Evolutionary conservation across 2,113 vertebrate genomes (phyloP), one percentile per base, ranked within the genome.

Genomic region (Rhea pennata): DNA sequence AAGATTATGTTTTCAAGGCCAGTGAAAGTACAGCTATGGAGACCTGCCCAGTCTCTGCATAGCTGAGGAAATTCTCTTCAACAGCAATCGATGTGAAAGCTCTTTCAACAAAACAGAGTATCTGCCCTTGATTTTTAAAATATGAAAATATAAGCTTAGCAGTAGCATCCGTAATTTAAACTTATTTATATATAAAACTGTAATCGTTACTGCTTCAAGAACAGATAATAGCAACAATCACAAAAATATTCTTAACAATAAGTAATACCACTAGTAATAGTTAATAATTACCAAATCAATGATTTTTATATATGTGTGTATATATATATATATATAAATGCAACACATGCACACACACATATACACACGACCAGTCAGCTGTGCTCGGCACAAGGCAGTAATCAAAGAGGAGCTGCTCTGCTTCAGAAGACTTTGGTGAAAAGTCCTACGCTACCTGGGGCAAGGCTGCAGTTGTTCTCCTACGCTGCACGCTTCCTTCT

Each of bases 401-500:
- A 31, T 10, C 40, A 42, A 54, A 73, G 13, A 15, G 50, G 20
- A 31, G 2, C 4, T 78, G 17, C 29, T 33, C 11, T 5, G 31
- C 15, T 48, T 29, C 48, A 21, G 6, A 72, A 77, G 24, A 3
- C 4, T 0, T 8, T 7, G 12, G 20, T 12, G 11, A 67, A 66
- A 76, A 39, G 76, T 42, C 1, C 3, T 3, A 8, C 36, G 87
- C 1, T 98, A 99, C 99, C 99, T 99, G 75, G 99, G 99, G 92
- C 99, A 99, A 27, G 97, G 97, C 51, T 98, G 98, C 66, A 99
- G 98, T 59, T 97, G 95, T 66, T 98, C 98, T 70, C 97, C 98
- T 67, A 98, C 98, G 66, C 98, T 95, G 92, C 99, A 99, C 0
- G 98, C 98, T 76, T 99, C 99, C 76, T 98, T 99, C 97, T 99